phyloP scores from a whole-genome alignment of 1,140 invertebrate species.

The Hyles euphorbiae region DNA sequence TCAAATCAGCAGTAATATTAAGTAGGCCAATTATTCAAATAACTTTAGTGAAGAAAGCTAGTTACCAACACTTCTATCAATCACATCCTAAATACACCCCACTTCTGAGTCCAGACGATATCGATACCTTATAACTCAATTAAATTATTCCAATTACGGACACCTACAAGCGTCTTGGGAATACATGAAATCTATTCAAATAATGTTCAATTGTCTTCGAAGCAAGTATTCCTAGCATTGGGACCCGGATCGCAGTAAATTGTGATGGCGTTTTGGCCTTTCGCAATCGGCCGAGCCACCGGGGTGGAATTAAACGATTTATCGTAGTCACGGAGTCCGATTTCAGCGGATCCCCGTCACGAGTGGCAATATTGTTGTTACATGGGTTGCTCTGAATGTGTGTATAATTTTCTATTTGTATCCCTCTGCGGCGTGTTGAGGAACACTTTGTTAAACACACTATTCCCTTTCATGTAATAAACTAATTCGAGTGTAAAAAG shows the following conservation, averaged over 20 bases:
- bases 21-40: no score
- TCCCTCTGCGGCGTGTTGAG: neutral
- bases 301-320: constrained; percentile 68
- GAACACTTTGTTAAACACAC: no score
- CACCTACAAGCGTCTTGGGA: neutral
- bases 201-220: constrained; percentile 25
- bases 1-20: no score
- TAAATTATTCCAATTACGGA: neutral
- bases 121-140: neutral
- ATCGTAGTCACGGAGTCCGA: constrained; percentile 59
- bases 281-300: constrained; percentile 56
- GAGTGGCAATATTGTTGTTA: constrained; percentile 43
- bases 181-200: constrained; percentile 21
- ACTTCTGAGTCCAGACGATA: no score
- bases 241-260: constrained; percentile 43
- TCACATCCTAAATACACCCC: no score
- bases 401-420: constrained; percentile 17
- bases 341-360: constrained; percentile 47
- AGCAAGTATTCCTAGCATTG: constrained; percentile 27
- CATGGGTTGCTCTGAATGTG: constrained; percentile 30
- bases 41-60: no score
- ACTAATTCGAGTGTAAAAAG: no score
- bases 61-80: no score
- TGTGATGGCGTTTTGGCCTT: constrained; percentile 50
- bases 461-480: no score